Evolutionary conservation across 2,888 invertebrate species (phyloP).

Genomic region (Poecilobothrus nobilitatus): DNA sequence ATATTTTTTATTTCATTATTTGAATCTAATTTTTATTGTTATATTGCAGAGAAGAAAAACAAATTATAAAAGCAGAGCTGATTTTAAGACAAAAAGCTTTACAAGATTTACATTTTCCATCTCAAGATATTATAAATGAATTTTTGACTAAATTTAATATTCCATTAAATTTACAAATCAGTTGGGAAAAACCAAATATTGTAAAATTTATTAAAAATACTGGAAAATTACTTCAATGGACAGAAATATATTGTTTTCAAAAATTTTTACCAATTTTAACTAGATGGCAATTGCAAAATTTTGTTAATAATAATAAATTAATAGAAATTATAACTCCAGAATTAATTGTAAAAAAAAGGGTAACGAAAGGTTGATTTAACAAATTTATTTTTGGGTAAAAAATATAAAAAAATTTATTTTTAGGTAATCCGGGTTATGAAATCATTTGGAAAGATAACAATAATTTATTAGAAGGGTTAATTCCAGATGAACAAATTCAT

Average conservation of each 20-base stretch:
- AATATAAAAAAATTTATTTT: background rate
- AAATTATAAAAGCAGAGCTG: constrained; percentile 59
- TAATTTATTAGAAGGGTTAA: constrained; percentile 50
- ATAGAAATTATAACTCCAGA: constrained; percentile 43
- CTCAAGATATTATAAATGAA: constrained; percentile 64
- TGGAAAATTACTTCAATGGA: constrained; percentile 60
- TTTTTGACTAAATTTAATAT: constrained; percentile 53
- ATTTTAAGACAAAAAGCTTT: constrained; percentile 60
- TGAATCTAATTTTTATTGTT: background rate
- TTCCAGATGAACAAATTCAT: constrained; percentile 52
- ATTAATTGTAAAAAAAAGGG: constrained; percentile 51
- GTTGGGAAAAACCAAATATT: constrained; percentile 59
- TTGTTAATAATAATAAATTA: constrained; percentile 9
- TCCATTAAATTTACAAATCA: constrained; percentile 48
- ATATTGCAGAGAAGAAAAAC: constrained; percentile 52
- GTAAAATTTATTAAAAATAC: constrained; percentile 62
- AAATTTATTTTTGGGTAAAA: background rate
- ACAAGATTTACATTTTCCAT: constrained; percentile 56
- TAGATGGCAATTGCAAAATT: constrained; percentile 57
- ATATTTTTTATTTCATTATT: too few species aligned
- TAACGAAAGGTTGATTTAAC: constrained; percentile 44
- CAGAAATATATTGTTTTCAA: constrained; percentile 64
- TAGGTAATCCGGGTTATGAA: constrained; percentile 61
- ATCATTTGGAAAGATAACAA: constrained; percentile 59
- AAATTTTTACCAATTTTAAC: constrained; percentile 69